These are phyloP conservation scores for Tautogolabrus adspersus DNA, from an alignment of 2,113 vertebrate genomes.

Conservation along the genomic window DNA sequence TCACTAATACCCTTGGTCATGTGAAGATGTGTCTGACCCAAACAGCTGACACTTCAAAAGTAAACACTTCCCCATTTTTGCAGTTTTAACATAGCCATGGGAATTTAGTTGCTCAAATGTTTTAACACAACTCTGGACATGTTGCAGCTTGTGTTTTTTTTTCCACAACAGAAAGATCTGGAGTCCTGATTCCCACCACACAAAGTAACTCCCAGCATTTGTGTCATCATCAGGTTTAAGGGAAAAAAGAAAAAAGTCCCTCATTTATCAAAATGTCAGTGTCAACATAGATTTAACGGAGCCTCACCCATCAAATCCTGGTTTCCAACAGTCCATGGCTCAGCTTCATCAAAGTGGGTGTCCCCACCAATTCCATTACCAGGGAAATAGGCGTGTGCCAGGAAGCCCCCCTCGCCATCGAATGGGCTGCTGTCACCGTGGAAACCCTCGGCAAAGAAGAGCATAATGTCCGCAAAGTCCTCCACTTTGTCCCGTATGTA, in stretches of 20 bases:
- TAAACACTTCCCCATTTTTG: constrained; percentile 34
- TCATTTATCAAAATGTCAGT: not conserved
- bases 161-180: constrained; percentile 11
- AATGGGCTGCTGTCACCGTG: constrained; percentile 93
- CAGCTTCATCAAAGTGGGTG: constrained; percentile 92
- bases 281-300: not conserved
- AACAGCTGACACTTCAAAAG: constrained; percentile 37
- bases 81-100: not conserved
- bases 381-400: constrained; percentile 95
- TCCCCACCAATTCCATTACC: constrained; percentile 91
- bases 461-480: constrained; percentile 92
- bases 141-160: constrained; percentile 17
- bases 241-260: not conserved
- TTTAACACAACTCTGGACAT: constrained; percentile 30
- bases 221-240: constrained; percentile 27
- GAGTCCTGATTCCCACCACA: not conserved
- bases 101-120: not conserved
- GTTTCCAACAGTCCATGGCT: constrained; percentile 91
- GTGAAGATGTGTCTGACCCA: constrained; percentile 33
- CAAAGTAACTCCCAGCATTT: constrained; percentile 12
- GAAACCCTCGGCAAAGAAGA: constrained; percentile 93
- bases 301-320: constrained; percentile 87
- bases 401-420: constrained; percentile 92
- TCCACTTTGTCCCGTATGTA: constrained; percentile 87
- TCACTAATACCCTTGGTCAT: not conserved